Conservation (phyloP, 2,888 invertebrate species). For the Mythimna lalbum region DNA sequence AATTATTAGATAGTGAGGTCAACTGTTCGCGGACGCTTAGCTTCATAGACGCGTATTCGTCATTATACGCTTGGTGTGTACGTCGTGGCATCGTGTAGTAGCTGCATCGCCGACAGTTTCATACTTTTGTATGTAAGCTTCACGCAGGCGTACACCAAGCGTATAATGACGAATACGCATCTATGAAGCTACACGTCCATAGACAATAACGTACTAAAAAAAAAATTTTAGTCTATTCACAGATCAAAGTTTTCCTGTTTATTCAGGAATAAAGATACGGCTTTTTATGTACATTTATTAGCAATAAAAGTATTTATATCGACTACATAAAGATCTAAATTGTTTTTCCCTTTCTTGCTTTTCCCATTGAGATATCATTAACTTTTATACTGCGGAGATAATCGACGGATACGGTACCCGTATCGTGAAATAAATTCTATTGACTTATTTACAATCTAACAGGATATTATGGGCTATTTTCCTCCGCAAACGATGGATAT, state of each 20-base stretch:
- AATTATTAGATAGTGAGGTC: too few relatives aligned
- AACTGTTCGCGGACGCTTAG: too few relatives aligned
- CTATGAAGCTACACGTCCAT: too few relatives aligned
- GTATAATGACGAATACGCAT: too few relatives aligned
- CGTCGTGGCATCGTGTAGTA: too few relatives aligned
- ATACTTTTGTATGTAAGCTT: too few relatives aligned
- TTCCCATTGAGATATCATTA: conserved; percentile 35
- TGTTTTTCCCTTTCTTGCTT: conserved; percentile 2
- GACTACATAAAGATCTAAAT: conserved; percentile 15
- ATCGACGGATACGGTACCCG: conserved; percentile 36
- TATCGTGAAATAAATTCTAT: conserved; percentile 54
- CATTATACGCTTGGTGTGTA: too few relatives aligned
- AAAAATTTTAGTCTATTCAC: not conserved
- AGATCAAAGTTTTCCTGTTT: not conserved
- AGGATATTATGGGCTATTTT: conserved; percentile 53
- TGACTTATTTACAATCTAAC: conserved; percentile 44
- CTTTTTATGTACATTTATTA: conserved; percentile 33
- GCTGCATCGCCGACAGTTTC: too few relatives aligned
- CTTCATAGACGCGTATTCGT: too few relatives aligned
- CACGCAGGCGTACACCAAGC: too few relatives aligned
- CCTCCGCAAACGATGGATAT: conserved; percentile 49
- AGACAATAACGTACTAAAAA: not conserved
- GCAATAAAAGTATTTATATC: conserved; percentile 30
- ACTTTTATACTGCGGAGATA: conserved; percentile 23
- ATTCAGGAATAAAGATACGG: conserved; percentile 8